Evolutionary conservation across 2,888 invertebrate species (phyloP), one percentile per base, ranked within the genome.

Genomic region (Furcula furcula): DNA sequence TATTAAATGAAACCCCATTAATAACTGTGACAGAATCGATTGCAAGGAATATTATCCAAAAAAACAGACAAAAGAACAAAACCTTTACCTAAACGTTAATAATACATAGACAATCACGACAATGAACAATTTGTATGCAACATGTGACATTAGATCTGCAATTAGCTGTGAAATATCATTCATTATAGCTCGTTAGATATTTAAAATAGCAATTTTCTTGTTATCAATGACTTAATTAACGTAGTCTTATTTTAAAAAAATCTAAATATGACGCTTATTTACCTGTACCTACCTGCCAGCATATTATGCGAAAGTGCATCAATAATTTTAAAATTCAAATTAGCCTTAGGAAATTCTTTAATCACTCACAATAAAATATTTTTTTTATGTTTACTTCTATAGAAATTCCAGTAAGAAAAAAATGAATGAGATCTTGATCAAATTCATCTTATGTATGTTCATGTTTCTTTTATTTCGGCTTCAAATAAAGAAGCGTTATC

Each of bases 141-240:
- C 64, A 60, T 60, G 69, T 75, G 69, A 58, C 73, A 72, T 78
- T 68, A 69, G 60, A 54, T 65, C 22, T 51, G 57, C 70, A 76
- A 80, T 86, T 72, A 77, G 42, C 49, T 35, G 63, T 80, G 70
- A 85, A 80, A 77, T 86, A 82, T 70, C 58, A 70, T 69, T 76
- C 80, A 86, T 87, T 85, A 85, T 58, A 57, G 46, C 78, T 88
- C 85, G 69, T 86, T 85, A 82, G 54, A 77, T 86, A 86, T 85
- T 86, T 76, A 84, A 86, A 85, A 71, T 65, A 76, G 77, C 60
- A 53, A 62, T 62, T 46, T 53, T 60, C 45, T 54, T 60, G 53
- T 60, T 60, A 50, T 50, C 60, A 66, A 77, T 70, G 67, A 42
- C 72, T 76, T 69, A 51, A 79, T 81, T 70, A 46, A 34, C 37